Base-by-base conservation (phyloP, 2,797 vertebrate genomes). In the Eremophila alpestris region DNA sequence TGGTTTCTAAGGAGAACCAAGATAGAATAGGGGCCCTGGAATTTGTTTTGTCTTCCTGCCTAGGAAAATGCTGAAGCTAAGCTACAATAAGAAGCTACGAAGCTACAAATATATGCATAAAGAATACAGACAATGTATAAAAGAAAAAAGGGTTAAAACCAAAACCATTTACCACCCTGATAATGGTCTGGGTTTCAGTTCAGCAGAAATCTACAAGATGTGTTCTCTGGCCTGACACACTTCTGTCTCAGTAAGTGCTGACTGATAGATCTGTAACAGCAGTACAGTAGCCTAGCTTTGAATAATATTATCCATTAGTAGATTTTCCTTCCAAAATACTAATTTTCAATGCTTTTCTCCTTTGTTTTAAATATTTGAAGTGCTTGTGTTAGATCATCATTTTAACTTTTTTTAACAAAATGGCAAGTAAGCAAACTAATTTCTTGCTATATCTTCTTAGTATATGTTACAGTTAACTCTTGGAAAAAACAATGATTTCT, bases 301-400 rank as follows among this genome's bases (percentile, higher is more conserved):
- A 75, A 38, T 43, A 22, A 18, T 9, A 16, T 45, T 64, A n/a
- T 8, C 22, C 38, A 30, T 34, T 32, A 38, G 10, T 38, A 67
- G 21, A 52, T 67, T 75, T 83, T 83, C 26, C 15, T 81, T 60
- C 48, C 67, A 20, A 79, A 60, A 40, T 30, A 74, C 16, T 43
- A 1, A 19, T 56, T 90, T 86, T 49, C 24, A 27, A 9, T 71
- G 32, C 0, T 89, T 64, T 49, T 58, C n/a, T 52, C 45, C 36
- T 41, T 81, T 52, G 23, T 83, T 80, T 81, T 59, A 80, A 87
- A 63, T 2, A 13, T 54, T n/a, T 30, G 10, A 8, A 32, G 13
- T 30, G 8, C 21, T 26, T 27, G 5, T 34, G 2, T 46, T 20
- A 36, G 29, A 34, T 63, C 32, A 54, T 22, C 0, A 0, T 60